Percentiles rank a stretch among this genome's conserved stretches.
Evolutionary conservation across 2,888 invertebrate genomes (phyloP).

Genomic region (Antheraea assamensis): DNA sequence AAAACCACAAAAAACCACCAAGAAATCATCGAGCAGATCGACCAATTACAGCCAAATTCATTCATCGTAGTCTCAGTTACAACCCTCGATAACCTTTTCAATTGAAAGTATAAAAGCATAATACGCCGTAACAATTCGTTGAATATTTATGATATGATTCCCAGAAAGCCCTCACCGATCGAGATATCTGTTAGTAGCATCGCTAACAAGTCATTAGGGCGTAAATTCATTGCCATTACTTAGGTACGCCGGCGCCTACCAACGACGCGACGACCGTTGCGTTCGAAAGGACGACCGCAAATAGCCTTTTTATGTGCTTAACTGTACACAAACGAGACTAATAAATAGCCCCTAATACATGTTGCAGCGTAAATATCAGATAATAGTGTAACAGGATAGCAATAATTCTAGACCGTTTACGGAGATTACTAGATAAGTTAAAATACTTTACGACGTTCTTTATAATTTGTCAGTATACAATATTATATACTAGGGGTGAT

Average conservation of each 20-base stretch:
- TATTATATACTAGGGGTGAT: background rate
- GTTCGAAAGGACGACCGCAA: constrained; percentile 34
- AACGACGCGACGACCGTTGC: constrained; percentile 30
- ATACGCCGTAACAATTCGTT: background rate
- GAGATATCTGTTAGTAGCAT: constrained; percentile 38
- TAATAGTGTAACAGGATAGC: constrained; percentile 21
- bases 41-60: too few relatives aligned
- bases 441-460: background rate
- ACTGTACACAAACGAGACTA: constrained; percentile 34
- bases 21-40: too few relatives aligned
- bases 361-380: constrained; percentile 29
- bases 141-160: constrained; percentile 7
- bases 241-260: constrained; percentile 42
- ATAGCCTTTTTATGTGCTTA: constrained; percentile 37
- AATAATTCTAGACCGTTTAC: constrained; percentile 10
- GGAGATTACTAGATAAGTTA: background rate
- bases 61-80: too few relatives aligned
- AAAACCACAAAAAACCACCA: too few relatives aligned
- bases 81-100: background rate
- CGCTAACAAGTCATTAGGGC: constrained; percentile 45
- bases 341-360: constrained; percentile 37
- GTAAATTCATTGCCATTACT: constrained; percentile 52
- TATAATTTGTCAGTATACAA: background rate
- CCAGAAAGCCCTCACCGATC: constrained; percentile 27
- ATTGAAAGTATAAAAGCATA: background rate